These are phyloP conservation scores for Anolis carolinensis DNA, from an alignment of 2,113 vertebrate genomes.

Conservation along the genomic window DNA sequence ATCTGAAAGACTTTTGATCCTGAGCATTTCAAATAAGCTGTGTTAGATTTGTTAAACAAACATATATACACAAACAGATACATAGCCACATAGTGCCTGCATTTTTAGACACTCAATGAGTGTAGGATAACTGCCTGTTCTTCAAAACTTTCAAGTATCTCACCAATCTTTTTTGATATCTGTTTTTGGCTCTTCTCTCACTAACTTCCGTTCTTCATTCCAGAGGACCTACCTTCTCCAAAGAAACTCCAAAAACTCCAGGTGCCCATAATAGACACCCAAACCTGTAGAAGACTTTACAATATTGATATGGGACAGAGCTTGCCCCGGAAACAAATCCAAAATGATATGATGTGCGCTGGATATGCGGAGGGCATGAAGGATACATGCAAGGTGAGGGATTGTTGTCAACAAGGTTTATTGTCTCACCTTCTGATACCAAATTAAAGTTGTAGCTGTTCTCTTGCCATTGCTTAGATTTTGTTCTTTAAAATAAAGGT, in stretches of 20 bases:
- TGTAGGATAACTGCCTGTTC: not conserved
- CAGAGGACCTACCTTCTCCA: slow-evolving; percentile 50
- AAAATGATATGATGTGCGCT: slow-evolving; percentile 46
- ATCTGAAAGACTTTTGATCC: no score
- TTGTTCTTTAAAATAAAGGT: no score
- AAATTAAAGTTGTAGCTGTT: not conserved
- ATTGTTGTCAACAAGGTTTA: not conserved
- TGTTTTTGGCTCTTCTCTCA: not conserved
- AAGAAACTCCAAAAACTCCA: slow-evolving; percentile 64
- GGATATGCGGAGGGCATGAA: slow-evolving; percentile 4
- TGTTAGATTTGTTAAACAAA: no score
- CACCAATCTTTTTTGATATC: not conserved
- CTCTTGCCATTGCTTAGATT: no score
- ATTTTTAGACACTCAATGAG: not conserved
- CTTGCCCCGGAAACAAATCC: slow-evolving; percentile 46
- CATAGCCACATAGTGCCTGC: not conserved
- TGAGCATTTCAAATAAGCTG: no score
- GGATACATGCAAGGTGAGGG: slow-evolving; percentile 54
- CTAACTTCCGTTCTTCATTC: not conserved
- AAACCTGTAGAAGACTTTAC: slow-evolving; percentile 67
- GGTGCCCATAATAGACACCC: slow-evolving; percentile 47
- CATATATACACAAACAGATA: no score
- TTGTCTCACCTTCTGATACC: not conserved
- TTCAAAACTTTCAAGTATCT: not conserved
- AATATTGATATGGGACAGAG: not conserved